A percentile compares a stretch with the other conserved stretches of the same genome.
Conservation (phyloP, 2,888 invertebrate species). For the Pollenia labialis region DNA sequence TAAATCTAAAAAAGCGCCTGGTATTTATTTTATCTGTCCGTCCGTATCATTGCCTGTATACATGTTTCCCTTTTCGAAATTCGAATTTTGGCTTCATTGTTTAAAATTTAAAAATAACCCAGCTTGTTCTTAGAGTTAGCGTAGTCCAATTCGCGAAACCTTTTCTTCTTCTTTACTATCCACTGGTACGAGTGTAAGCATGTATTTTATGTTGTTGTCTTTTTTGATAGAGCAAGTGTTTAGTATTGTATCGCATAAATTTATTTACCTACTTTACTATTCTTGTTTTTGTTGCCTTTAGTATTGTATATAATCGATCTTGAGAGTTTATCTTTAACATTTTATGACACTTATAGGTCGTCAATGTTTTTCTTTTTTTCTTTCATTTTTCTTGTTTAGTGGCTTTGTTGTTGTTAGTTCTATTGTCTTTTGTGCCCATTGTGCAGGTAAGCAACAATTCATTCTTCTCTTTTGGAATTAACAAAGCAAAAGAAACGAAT, state of each 20-base stretch:
- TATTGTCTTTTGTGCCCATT: conserved; percentile 24
- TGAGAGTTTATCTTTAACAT: conserved; percentile 63
- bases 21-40: conserved; percentile 38
- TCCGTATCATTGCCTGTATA: neutral
- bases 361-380: conserved; percentile 6
- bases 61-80: conserved; percentile 4
- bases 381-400: conserved; percentile 6
- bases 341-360: conserved; percentile 68
- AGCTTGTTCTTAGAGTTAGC: conserved; percentile 46
- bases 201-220: neutral
- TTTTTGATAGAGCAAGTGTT: conserved; percentile 68
- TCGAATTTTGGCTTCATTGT: conserved; percentile 27
- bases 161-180: conserved; percentile 20
- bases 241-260: conserved; percentile 45
- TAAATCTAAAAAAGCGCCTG: conserved; percentile 67
- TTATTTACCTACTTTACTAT: conserved; percentile 58
- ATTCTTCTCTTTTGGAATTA: conserved; percentile 47
- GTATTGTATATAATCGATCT: conserved; percentile 55
- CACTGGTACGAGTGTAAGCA: neutral
- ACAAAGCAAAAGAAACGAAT: conserved; percentile 40
- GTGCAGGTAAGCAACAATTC: conserved; percentile 64
- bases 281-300: conserved; percentile 24
- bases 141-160: conserved; percentile 47
- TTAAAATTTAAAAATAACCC: conserved; percentile 49
- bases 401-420: neutral